Percentiles rank a stretch among this genome's conserved stretches.
These are phyloP conservation scores for Autographa pulchrina DNA, from an alignment of 2,888 invertebrate genomes.

Conservation along the genomic window DNA sequence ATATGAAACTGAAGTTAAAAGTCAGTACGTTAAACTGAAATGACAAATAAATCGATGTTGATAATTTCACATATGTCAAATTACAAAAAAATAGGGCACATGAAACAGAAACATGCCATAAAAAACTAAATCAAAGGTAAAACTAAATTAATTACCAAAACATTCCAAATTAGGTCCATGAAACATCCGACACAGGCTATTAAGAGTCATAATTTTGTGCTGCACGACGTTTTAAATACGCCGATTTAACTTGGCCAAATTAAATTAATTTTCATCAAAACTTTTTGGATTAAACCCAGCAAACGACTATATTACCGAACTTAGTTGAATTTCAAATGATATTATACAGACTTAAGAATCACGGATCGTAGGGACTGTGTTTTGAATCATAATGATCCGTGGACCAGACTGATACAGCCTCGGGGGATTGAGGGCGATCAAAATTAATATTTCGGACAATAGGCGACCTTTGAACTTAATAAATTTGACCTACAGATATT, in stretches of 20 bases:
- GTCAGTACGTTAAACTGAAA: no score
- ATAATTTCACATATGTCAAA: no score
- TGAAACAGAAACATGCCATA: neutral
- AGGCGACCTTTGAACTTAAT: neutral
- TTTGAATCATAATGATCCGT: conserved; percentile 33
- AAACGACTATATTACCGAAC: conserved; percentile 20
- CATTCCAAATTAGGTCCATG: conserved; percentile 15
- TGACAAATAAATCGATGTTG: no score
- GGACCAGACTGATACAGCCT: conserved; percentile 10
- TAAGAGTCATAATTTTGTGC: conserved; percentile 36
- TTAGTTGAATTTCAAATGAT: conserved; percentile 50
- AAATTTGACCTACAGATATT: neutral
- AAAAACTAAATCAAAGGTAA: neutral
- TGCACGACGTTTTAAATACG: conserved; percentile 27
- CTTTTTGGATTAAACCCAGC: conserved; percentile 33
- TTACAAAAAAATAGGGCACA: no score
- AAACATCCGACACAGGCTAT: conserved; percentile 20
- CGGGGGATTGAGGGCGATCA: neutral
- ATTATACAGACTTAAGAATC: conserved; percentile 29
- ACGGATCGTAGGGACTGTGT: conserved; percentile 23
- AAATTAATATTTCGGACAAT: conserved; percentile 2
- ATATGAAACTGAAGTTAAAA: no score
- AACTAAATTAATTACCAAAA: conserved; percentile 7
- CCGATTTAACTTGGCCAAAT: conserved; percentile 29
- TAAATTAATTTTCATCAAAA: conserved; percentile 43